These are phyloP conservation scores for Pseudomugil gertrudae DNA, from an alignment of 2,797 vertebrate species.

Conservation along the genomic window DNA sequence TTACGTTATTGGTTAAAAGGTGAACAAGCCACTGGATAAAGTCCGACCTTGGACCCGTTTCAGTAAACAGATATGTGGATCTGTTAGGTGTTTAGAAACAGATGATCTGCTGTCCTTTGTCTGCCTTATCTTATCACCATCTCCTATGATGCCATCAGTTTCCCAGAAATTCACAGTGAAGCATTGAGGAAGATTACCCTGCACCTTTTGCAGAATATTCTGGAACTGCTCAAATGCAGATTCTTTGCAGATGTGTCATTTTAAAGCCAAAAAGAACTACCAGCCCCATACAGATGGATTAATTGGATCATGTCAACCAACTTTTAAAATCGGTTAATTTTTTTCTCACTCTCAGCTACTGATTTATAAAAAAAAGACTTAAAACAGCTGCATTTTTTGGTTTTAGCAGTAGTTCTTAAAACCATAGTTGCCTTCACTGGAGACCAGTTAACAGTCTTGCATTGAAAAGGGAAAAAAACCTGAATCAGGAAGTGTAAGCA, in stretches of 20 bases:
- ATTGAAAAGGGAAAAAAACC: neutral
- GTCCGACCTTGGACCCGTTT: conserved; percentile 6
- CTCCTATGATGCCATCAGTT: conserved; percentile 36
- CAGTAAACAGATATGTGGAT: conserved; percentile 14
- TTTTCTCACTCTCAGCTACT: neutral
- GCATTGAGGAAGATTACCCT: neutral
- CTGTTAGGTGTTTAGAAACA: conserved; percentile 28
- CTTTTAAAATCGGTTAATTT: too few relatives aligned
- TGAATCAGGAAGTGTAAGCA: neutral
- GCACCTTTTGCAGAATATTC: neutral
- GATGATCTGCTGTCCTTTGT: conserved; percentile 33
- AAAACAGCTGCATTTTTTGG: neutral
- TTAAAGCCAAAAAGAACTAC: neutral
- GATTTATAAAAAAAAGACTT: too few relatives aligned
- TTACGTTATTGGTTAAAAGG: neutral
- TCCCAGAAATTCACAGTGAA: conserved; percentile 2
- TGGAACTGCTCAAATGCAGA: neutral
- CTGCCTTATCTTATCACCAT: conserved; percentile 35
- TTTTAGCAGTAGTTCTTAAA: neutral
- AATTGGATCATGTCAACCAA: neutral
- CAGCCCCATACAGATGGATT: neutral
- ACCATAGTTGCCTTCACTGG: too few relatives aligned
- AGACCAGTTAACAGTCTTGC: too few relatives aligned
- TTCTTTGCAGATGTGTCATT: neutral
- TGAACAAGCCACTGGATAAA: neutral